Evolutionary conservation across 2,113 vertebrate species (phyloP).

Genomic region (Lamprotornis superbus): DNA sequence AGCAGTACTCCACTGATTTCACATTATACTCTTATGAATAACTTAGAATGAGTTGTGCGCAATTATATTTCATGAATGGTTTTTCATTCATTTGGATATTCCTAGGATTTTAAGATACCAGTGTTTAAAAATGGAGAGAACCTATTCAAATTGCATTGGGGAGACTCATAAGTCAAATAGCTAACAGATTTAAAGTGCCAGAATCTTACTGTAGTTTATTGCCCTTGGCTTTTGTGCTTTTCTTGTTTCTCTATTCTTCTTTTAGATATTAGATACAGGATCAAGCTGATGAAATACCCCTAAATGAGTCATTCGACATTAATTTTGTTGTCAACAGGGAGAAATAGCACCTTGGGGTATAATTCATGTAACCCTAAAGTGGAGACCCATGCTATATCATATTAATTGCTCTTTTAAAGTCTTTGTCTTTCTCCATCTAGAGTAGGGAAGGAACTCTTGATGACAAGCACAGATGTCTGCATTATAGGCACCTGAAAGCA

Average conservation of each 20-base stretch:
- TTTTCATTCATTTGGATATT: background rate
- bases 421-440: background rate
- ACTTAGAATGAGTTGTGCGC: background rate
- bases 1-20: background rate
- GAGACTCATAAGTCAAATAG: background rate
- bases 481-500: background rate
- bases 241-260: background rate
- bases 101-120: rapidly evolving
- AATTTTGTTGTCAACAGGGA: background rate
- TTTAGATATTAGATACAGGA: background rate
- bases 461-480: background rate
- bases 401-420: background rate
- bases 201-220: background rate
- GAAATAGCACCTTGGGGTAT: background rate
- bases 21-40: background rate
- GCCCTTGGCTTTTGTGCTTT: background rate
- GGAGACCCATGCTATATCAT: background rate
- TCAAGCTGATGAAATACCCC: background rate
- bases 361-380: background rate
- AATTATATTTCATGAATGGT: background rate
- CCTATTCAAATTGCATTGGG: background rate
- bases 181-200: background rate
- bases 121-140: background rate
- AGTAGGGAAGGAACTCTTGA: background rate
- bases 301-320: background rate